Evolutionary conservation across 2,888 invertebrate genomes (phyloP).

Genomic region (Epinotia nisella): DNA sequence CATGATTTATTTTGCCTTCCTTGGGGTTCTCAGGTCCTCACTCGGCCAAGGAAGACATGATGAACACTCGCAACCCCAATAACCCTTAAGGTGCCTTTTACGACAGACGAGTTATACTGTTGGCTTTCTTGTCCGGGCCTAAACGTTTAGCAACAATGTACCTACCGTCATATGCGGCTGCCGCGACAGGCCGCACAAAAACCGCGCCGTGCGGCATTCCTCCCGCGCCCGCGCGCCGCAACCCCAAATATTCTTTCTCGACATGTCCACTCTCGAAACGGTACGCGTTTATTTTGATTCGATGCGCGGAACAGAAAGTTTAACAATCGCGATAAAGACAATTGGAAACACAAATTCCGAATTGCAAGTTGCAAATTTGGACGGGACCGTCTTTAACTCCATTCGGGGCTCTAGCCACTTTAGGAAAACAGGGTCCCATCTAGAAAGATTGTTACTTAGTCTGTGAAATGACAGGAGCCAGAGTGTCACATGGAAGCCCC

Average conservation of each 20-base stretch:
- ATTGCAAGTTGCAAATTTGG: not conserved
- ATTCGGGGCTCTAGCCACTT: not conserved
- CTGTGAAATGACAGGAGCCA: too few relatives aligned
- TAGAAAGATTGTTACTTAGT: too few relatives aligned
- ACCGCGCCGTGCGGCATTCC: slow-evolving; percentile 49
- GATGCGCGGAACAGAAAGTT: not conserved
- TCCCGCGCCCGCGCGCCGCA: slow-evolving; percentile 38
- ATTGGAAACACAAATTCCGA: not conserved
- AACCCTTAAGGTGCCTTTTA: not conserved
- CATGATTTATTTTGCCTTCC: too few relatives aligned
- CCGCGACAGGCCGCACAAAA: slow-evolving; percentile 50
- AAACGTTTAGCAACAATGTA: slow-evolving; percentile 10
- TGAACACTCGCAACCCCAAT: too few relatives aligned
- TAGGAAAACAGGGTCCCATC: not conserved
- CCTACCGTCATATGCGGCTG: slow-evolving; percentile 29
- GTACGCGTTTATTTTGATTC: slow-evolving; percentile 15
- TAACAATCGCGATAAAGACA: not conserved
- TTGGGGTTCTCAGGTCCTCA: too few relatives aligned
- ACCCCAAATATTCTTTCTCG: slow-evolving; percentile 25
- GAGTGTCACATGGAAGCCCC: too few relatives aligned
- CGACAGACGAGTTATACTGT: not conserved
- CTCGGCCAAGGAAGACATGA: not conserved
- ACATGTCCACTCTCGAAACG: slow-evolving; percentile 17
- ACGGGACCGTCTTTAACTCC: too few relatives aligned
- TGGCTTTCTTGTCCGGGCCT: not conserved